A percentile compares a stretch with the other conserved stretches of the same genome.
phyloP scores from a whole-genome alignment of 2,888 invertebrate genomes.

The Dolomedes plantarius region DNA sequence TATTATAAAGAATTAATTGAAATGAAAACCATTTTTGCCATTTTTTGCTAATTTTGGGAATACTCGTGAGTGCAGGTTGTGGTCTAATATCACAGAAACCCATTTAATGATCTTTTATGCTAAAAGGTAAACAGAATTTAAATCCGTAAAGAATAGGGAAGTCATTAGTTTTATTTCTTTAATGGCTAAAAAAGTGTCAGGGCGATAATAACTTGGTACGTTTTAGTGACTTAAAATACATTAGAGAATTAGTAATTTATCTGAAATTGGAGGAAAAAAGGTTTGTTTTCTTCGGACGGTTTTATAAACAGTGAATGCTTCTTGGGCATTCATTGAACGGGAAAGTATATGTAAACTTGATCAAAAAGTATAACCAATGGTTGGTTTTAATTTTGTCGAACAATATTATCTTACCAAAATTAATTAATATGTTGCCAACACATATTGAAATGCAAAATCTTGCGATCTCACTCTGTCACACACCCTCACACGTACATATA shows the following conservation, averaged over 20 bases:
- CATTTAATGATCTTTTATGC: conserved; percentile 50
- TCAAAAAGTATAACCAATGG: too few relatives aligned
- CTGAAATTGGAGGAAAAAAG: neutral
- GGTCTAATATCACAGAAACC: conserved; percentile 68
- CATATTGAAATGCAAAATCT: too few relatives aligned
- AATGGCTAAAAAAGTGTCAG: neutral
- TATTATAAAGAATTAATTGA: conserved; percentile 35
- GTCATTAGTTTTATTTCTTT: conserved; percentile 14
- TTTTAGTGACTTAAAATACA: conserved; percentile 13
- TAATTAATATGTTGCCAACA: too few relatives aligned
- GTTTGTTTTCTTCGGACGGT: too few relatives aligned
- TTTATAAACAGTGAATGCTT: too few relatives aligned
- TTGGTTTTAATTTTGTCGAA: too few relatives aligned
- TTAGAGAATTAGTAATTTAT: conserved; percentile 9
- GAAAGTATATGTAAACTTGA: too few relatives aligned
- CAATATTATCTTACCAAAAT: too few relatives aligned
- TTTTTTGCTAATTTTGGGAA: conserved; percentile 7
- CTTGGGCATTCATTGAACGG: too few relatives aligned
- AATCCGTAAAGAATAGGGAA: conserved; percentile 15
- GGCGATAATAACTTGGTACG: neutral
- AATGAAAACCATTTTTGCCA: conserved; percentile 26
- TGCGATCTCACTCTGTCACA: too few relatives aligned
- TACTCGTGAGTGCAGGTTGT: conserved; percentile 37
- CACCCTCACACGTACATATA: too few relatives aligned
- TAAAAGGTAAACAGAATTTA: conserved; percentile 65